Base-by-base conservation (phyloP, 2,888 invertebrate species). In the Cephalotes varians region DNA sequence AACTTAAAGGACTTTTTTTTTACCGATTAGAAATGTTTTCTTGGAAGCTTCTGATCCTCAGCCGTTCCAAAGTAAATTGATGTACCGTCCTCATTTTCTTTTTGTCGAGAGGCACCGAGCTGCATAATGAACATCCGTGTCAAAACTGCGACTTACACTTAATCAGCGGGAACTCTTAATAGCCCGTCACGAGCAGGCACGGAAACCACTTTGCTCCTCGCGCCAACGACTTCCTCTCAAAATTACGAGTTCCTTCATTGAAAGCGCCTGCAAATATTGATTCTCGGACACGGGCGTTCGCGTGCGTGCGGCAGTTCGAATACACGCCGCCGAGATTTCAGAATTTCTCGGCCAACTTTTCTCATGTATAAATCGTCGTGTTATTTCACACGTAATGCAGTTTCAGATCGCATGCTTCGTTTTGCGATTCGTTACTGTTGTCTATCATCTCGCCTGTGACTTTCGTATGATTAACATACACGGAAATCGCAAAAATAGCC, bases 171-270 rank as follows among this genome's bases (percentile, higher is more conserved):
- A 40, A 65, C 44, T 65, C 64, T 1, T 64, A 49, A 86, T 60
- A 56, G 44, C 51, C 40, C 51, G 80, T 86, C 76, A 84, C 73
- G 71, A 81, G 54, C 64, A 74, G 79, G 51, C 76, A 81, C 80
- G 82, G 56, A 79, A 83, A 72, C 40, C 31, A 49, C 49, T 73
- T 81, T 54, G 56, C 72, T 56, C 64, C 58, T 72, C 58, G 47
- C 54, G 60, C 56, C 54, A 58, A 77, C 49, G 49, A 74, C 77
- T 82, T 82, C 54, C 76, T 65, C 56, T 76, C 25, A 58, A 79
- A 85, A 85, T 82, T 51, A 58, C 69, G 40, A 12, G 21, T n/a
- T 76, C 51, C 64, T 67, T 82, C 56, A 51, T 81, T 47, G 47
- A 40, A 69, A 65, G 67, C 34, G 44, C 54, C 54, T 28, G 34